A percentile compares a stretch with the other conserved stretches of the same genome.
These are phyloP conservation scores for Trogon surrucura DNA, from an alignment of 2,113 vertebrate species.

Conservation along the genomic window DNA sequence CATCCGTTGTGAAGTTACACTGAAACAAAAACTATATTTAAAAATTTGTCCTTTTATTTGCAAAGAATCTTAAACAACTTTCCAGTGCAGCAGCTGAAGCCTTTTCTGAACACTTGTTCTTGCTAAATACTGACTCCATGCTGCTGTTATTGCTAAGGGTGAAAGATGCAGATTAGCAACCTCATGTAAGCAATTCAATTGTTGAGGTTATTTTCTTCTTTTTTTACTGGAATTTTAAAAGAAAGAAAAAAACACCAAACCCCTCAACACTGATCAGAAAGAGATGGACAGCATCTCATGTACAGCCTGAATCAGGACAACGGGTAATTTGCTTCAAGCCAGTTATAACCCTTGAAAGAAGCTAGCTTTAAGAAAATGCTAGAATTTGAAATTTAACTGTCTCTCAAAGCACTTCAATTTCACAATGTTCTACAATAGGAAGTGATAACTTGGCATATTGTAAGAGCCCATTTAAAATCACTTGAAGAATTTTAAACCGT, in stretches of 20 bases:
- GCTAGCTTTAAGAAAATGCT: neutral
- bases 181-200: neutral
- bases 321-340: neutral
- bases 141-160: neutral
- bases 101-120: neutral
- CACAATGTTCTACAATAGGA: neutral
- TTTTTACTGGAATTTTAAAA: neutral
- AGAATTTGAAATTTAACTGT: neutral
- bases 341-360: neutral
- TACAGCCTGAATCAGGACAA: neutral
- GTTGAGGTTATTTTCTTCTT: neutral
- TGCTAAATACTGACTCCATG: neutral
- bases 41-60: neutral
- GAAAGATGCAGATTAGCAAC: neutral
- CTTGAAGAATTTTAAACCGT: neutral
- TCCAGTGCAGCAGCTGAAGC: neutral
- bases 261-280: neutral
- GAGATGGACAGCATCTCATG: neutral
- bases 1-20: neutral
- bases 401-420: neutral
- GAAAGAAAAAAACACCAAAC: neutral
- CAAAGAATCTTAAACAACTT: neutral
- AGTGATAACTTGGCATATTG: neutral
- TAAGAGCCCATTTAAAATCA: neutral
- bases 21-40: constrained; percentile 31